A percentile compares a stretch with the other conserved stretches of the same genome.
Evolutionary conservation across 2,888 invertebrate species (phyloP).

Genomic region (Dorcus hopei): DNA sequence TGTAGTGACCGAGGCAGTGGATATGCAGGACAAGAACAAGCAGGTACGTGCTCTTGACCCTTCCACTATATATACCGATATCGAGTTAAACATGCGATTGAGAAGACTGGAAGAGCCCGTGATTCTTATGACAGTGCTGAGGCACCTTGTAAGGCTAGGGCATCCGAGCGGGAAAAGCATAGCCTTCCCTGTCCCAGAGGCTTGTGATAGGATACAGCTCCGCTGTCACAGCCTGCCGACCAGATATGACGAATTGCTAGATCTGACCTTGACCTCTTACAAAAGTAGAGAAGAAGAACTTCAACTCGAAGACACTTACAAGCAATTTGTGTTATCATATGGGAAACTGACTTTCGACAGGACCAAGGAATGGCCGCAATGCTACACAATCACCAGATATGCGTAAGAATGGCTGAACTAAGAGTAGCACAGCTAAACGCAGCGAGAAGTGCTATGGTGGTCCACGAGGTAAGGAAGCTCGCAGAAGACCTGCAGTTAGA

Average conservation of each 20-base stretch:
- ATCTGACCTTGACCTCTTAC: neutral
- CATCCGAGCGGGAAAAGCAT: slow-evolving; percentile 2
- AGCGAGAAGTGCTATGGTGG: neutral
- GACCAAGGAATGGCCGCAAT: slow-evolving; percentile 6
- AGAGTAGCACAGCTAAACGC: slow-evolving; percentile 4
- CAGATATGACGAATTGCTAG: neutral
- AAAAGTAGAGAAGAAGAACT: slow-evolving; percentile 4
- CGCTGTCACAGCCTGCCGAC: neutral
- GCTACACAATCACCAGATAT: slow-evolving; percentile 1
- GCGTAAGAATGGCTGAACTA: neutral
- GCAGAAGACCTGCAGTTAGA: slow-evolving; percentile 1
- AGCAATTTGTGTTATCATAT: slow-evolving; percentile 2
- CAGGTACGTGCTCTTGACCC: neutral
- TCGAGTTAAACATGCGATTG: neutral
- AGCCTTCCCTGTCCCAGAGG: slow-evolving; percentile 4
- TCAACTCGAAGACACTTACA: neutral
- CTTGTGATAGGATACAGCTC: slow-evolving; percentile 7
- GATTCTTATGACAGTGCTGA: neutral
- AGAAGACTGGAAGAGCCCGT: neutral
- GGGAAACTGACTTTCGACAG: slow-evolving; percentile 2
- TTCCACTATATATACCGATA: neutral
- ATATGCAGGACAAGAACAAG: neutral
- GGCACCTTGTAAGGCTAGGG: neutral
- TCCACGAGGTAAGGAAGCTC: neutral
- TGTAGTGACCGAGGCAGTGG: neutral